Conservation (phyloP, 2,113 vertebrate genomes). For the Mola mola region DNA sequence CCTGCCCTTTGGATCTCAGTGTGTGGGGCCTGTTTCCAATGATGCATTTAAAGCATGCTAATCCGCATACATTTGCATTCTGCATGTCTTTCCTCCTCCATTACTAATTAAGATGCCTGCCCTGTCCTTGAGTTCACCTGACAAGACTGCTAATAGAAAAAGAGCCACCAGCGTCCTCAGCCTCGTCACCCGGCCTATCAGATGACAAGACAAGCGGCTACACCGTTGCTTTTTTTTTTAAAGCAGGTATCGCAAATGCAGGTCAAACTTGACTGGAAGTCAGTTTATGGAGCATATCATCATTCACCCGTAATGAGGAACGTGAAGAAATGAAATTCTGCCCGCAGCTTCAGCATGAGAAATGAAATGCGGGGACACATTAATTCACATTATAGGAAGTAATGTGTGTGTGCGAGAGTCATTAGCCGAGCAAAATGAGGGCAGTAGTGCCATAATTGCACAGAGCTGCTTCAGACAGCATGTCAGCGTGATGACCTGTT, state of each 20-base stretch:
- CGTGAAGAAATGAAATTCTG: constrained; percentile 23
- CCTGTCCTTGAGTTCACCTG: constrained; percentile 76
- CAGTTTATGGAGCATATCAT: constrained; percentile 44
- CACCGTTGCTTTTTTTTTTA: constrained; percentile 45
- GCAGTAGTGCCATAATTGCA: constrained; percentile 39
- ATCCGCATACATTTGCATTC: constrained; percentile 75
- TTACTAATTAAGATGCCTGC: constrained; percentile 71
- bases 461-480: constrained; percentile 32
- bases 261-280: constrained; percentile 56
- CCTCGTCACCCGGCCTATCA: constrained; percentile 55
- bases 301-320: constrained; percentile 40
- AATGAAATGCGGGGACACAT: constrained; percentile 33
- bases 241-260: constrained; percentile 12
- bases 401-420: constrained; percentile 47
- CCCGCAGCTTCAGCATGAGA: constrained; percentile 23
- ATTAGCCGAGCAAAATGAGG: constrained; percentile 63
- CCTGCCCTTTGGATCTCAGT: constrained; percentile 35
- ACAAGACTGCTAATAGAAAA: constrained; percentile 69
- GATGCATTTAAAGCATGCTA: constrained; percentile 66
- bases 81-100: constrained; percentile 51
- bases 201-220: constrained; percentile 44
- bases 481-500: constrained; percentile 40
- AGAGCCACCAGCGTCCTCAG: constrained; percentile 58
- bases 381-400: constrained; percentile 46
- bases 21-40: constrained; percentile 52